Conservation (phyloP, 2,797 vertebrate species). For the Sebastes taczanowskii region DNA sequence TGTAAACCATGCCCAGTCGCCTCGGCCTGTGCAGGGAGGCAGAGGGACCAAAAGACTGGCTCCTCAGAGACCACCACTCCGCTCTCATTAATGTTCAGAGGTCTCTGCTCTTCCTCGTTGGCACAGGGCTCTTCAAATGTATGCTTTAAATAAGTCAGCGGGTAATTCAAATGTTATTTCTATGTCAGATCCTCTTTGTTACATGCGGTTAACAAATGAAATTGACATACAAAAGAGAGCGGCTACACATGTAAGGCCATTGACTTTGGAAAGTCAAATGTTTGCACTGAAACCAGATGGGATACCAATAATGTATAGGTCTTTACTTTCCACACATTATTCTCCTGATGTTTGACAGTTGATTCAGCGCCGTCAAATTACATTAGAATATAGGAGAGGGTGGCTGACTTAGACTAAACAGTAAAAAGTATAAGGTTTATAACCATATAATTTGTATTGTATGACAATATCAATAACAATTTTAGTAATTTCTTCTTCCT, state of each 20-base stretch:
- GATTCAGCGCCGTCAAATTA: background rate
- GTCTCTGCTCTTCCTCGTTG: conserved; percentile 48
- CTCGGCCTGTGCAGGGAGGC: conserved; percentile 59
- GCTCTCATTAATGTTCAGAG: conserved; percentile 78
- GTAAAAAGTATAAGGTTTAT: background rate
- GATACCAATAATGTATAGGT: conserved; percentile 26
- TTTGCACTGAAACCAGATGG: conserved; percentile 35
- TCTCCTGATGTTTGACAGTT: conserved; percentile 21
- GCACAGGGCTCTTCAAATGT: conserved; percentile 45
- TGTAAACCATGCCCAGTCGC: conserved; percentile 83
- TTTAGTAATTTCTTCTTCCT: background rate
- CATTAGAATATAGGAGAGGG: background rate
- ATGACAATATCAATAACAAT: background rate
- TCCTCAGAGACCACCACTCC: conserved; percentile 79
- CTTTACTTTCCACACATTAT: conserved; percentile 11
- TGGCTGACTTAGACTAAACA: background rate
- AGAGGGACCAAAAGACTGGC: conserved; percentile 63
- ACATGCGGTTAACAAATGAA: conserved; percentile 35
- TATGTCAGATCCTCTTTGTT: conserved; percentile 54
- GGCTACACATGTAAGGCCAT: background rate
- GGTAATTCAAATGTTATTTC: conserved; percentile 58
- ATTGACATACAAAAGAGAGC: conserved; percentile 24
- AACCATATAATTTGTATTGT: background rate
- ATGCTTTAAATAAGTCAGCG: conserved; percentile 42
- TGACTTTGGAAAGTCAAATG: conserved; percentile 6